Base-by-base conservation (phyloP, 2,797 vertebrate genomes). In the Cuniculus paca region DNA sequence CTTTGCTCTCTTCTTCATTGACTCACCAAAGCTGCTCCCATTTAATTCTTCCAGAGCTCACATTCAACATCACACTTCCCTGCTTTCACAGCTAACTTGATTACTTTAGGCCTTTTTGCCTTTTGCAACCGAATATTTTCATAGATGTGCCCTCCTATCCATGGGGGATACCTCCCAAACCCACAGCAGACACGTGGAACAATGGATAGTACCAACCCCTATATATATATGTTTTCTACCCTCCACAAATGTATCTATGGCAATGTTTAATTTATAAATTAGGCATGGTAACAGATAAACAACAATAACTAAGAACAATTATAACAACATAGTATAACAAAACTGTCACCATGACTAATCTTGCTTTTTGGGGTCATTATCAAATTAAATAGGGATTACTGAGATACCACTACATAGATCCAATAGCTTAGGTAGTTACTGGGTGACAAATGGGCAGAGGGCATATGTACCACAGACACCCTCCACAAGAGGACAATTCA, bases 121-220 rank as follows among this genome's bases (percentile, higher is more conserved):
- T 70, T 95, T 82, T 34, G 74, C 89, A 95, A 58, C 42, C 58
- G 74, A 85, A 63, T 16, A 60, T 61, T 68, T 83, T 75, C 50
- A 75, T 0, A 48, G 31, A 56, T 13, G 7, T 28, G 17, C 17
- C 52, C 48, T 2, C 17, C 89, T 74, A 58, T 36, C 31, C 22
- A 54, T 45, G 1, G 26, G 28, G 45, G 22, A 56, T 26, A 63
- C 28, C 48, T 39, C 36, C 72, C 28, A 70, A 48, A 5, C 20
- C n/a, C 19, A n/a, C 45, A 48, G 45, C 13, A 36, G n/a, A 52
- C 48, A 0, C 26, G 28, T 85, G 4, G 48, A 61, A 72, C 26
- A 52, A 24, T 9, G 39, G n/a, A n/a, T n/a, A n/a, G n/a, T 74
- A 24, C 45, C 12, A 74, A 77, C 5, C 54, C 50, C 50, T 42